Base-by-base conservation (phyloP, 2,797 vertebrate genomes). In the Betta splendens region DNA sequence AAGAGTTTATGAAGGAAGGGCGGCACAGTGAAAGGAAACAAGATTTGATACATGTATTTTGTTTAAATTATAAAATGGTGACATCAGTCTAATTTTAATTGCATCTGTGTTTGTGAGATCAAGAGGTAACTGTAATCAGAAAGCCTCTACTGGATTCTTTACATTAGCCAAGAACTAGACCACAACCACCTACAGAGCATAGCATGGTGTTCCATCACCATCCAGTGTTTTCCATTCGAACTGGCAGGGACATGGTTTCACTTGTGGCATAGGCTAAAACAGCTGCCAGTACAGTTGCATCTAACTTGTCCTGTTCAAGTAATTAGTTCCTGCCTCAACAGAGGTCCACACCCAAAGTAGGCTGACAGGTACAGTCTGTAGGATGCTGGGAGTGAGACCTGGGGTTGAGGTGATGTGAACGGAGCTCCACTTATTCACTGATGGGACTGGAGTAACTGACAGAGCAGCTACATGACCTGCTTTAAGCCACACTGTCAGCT, bases 401-500 rank as follows among this genome's bases (percentile, higher is more conserved):
- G 38, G 25, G 20, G 39, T 35, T 63, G 7, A 44, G 16, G 12
- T 8, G 43, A 48, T 31, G 16, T 49, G 12, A 63, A 47, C 39
- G 5, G n/a, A 18, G 29, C 26, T 1, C n/a, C 23, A 36, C 39
- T 20, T 44, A 49, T 59, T 58, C 46, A 59, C 22, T 8, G 23
- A 38, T n/a, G 52, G 6, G 7, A 46, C 18, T 5, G 2, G 9
- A 4, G 17, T 20, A 51, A 36, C 20, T 13, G 31, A 52, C 39
- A 21, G 25, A 28, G 20, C 52, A 63, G 64, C n/a, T 7, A 32
- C 22, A 10, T 28, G 2, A 48, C 57, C 36, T 72, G 42, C 50
- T 60, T 17, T 37, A 16, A 48, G 37, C 17, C 25, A 36, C 50
- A 58, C 57, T 52, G 37, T 64, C 57, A 69, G 40, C 56, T 50